phyloP scores from a whole-genome alignment of 2,797 vertebrate species.

The Phrynocephalus forsythii region DNA sequence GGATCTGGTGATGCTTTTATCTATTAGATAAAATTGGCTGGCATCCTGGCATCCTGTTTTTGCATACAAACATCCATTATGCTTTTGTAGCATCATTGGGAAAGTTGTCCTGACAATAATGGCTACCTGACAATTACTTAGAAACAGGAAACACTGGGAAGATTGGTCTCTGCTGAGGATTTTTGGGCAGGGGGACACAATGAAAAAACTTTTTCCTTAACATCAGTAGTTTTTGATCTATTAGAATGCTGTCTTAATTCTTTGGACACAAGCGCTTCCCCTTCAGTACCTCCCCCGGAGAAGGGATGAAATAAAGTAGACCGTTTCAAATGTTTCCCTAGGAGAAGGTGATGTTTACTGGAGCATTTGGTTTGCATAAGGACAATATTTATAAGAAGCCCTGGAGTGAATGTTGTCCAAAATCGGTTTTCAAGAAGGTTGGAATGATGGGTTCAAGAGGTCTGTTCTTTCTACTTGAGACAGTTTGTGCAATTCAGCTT shows the following conservation, averaged over 20 bases:
- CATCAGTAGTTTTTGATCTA: slow-evolving; percentile 38
- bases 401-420: neutral
- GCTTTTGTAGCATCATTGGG: slow-evolving; percentile 28
- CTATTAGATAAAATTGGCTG: slow-evolving; percentile 50
- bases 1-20: slow-evolving; percentile 53
- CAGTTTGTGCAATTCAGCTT: neutral
- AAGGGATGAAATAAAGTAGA: slow-evolving; percentile 37
- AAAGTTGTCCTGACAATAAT: slow-evolving; percentile 50
- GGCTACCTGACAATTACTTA: slow-evolving; percentile 48
- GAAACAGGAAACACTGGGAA: slow-evolving; percentile 46
- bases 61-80: slow-evolving; percentile 29
- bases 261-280: slow-evolving; percentile 32
- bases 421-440: neutral
- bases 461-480: slow-evolving; percentile 40
- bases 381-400: slow-evolving; percentile 39
- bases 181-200: too few species aligned
- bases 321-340: slow-evolving; percentile 29
- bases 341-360: slow-evolving; percentile 39
- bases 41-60: slow-evolving; percentile 43
- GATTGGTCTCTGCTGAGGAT: slow-evolving; percentile 22
- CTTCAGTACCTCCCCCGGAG: neutral
- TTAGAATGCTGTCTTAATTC: slow-evolving; percentile 49
- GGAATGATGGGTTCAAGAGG: neutral
- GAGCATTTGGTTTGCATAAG: slow-evolving; percentile 39
- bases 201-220: neutral